phyloP scores from a whole-genome alignment of 2,797 vertebrate genomes.

The Macrochelys suwanniensis region DNA sequence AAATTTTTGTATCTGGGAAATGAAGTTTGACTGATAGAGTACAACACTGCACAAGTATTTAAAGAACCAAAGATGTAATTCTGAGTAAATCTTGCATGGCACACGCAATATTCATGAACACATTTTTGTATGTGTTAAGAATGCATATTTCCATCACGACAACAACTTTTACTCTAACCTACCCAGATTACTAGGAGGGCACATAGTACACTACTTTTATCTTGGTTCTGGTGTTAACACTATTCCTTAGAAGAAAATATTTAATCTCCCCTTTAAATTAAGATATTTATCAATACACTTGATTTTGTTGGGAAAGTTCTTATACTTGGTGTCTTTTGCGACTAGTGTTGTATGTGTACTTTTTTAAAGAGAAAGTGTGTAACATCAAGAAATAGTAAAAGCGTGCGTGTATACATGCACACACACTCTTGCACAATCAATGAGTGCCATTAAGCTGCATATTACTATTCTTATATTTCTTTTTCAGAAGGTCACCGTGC shows the following conservation, averaged over 20 bases:
- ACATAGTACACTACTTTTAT: background rate
- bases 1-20: background rate
- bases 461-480: background rate
- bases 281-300: background rate
- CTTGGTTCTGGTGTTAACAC: background rate
- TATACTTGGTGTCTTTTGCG: background rate
- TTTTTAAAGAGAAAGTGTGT: background rate
- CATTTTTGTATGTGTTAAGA: background rate
- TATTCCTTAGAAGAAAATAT: background rate
- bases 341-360: background rate
- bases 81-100: background rate
- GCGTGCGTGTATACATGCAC: background rate
- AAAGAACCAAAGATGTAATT: background rate
- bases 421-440: too few relatives aligned
- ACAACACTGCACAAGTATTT: background rate
- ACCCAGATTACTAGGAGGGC: background rate
- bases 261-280: background rate
- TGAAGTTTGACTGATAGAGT: background rate
- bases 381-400: background rate
- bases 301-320: fast-evolving
- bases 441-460: too few relatives aligned
- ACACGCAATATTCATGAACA: background rate
- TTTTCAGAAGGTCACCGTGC: background rate
- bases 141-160: background rate
- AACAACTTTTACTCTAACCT: background rate